Percentiles rank a stretch among this genome's conserved stretches.
Evolutionary conservation across 2,797 vertebrate genomes (phyloP).

Genomic region (Gallirallus australis): DNA sequence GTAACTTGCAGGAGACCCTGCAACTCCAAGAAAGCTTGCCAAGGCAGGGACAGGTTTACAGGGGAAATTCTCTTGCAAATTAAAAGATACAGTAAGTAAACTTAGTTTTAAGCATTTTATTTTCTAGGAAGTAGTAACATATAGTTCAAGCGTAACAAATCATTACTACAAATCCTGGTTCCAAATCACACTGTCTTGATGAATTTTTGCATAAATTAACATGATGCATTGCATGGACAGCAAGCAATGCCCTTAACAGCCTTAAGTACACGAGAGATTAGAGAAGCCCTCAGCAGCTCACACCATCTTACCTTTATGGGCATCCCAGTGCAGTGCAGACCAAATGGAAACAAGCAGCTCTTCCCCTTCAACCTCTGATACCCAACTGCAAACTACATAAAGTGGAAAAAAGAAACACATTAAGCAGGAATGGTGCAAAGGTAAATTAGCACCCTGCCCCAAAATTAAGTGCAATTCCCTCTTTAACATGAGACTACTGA

Average conservation of each 20-base stretch:
- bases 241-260: background rate
- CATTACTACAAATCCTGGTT: background rate
- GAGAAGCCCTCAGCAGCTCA: background rate
- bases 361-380: conserved; percentile 95
- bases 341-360: conserved; percentile 94
- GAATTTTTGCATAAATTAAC: background rate
- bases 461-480: background rate
- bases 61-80: background rate
- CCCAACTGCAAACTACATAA: conserved; percentile 88
- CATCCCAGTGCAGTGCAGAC: conserved; percentile 98
- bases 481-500: background rate
- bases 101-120: background rate
- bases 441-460: background rate
- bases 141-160: background rate
- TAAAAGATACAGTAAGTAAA: background rate
- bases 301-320: conserved; percentile 92
- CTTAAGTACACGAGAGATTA: background rate
- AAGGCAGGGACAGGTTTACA: background rate
- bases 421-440: background rate
- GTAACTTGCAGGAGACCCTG: background rate
- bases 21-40: background rate
- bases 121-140: background rate
- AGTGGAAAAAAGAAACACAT: background rate
- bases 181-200: background rate
- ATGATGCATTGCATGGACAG: background rate